These are phyloP conservation scores for Ostrea denselamellosa DNA, from an alignment of 1,140 invertebrate genomes.

Conservation along the genomic window DNA sequence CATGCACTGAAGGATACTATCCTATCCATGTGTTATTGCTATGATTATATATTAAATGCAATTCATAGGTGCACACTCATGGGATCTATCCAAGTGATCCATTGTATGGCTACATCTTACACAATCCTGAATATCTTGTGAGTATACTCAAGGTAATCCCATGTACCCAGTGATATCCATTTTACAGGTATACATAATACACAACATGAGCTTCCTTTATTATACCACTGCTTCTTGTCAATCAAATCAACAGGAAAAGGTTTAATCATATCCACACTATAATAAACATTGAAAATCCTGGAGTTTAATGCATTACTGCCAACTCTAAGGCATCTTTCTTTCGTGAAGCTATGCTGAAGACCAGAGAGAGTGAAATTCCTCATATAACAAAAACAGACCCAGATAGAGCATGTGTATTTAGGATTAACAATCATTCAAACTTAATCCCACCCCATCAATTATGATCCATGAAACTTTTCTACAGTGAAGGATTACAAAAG, in stretches of 20 bases:
- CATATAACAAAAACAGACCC: not conserved
- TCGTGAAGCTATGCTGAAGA: not conserved
- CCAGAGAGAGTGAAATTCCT: not conserved
- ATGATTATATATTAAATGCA: no score
- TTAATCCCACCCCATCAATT: not conserved
- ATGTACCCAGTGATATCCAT: no score
- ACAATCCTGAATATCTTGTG: no score
- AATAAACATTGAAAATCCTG: not conserved
- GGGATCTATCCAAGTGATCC: no score
- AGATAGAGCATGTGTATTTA: not conserved
- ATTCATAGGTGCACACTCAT: no score
- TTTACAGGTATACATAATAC: no score
- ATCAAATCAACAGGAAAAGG: not conserved
- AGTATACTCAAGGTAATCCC: no score
- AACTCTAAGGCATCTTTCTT: not conserved
- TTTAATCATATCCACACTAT: not conserved
- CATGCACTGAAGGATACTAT: no score
- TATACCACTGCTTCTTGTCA: not conserved
- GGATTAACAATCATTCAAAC: not conserved
- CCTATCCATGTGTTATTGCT: no score
- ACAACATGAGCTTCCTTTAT: not conserved
- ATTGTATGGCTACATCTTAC: no score
- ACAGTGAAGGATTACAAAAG: not conserved
- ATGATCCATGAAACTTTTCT: not conserved
- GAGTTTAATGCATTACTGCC: slow-evolving; percentile 9